Evolutionary conservation across 2,797 vertebrate genomes (phyloP), one percentile per base, ranked within the genome.

Genomic region (Heteromormyrus szaboi): DNA sequence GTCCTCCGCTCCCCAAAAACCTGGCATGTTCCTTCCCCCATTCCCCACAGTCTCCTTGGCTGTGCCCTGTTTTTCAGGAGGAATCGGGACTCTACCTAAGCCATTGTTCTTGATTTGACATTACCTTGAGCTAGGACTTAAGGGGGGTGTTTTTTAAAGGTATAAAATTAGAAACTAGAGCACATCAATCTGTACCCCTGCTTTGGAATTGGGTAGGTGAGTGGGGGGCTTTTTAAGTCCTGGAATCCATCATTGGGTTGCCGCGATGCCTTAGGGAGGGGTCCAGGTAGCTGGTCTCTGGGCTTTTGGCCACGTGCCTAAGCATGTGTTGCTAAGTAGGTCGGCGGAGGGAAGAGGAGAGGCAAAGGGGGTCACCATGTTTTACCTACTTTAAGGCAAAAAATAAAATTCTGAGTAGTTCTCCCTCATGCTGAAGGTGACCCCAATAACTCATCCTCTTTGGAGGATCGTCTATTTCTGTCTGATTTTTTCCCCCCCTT

Each of bases 131-230:
- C 92, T 91, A 93, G 95, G 94, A 94, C 93, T 96, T 95, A 90
- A 92, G 94, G 91, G 92, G 93, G 94, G 93, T 95, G 94, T 94
- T 93, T 86, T 85, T 86, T 56, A 41, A 94, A 90, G 94, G 94
- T 96, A 93, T 94, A 95, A 96, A 96, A 94, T 96, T 96, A 97
- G 96, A 96, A 96, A 97, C 93, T 95, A 93, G 96, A 96, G 94
- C 96, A 96, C 94, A 94, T 96, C 95, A 96, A 96, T 96, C 95
- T 94, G 95, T 92, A 95, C 96, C 95, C 96, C 95, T 94, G 92
- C 93, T 96, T 95, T 93, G 94, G 93, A 94, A 95, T 93, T 93
- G 92, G 95, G 95, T 93, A 94, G 79, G 83, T 48, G 84, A 46
- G 59, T 81, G 59, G 85, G 65, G 25, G 79, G 41, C 44, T 62